These are phyloP conservation scores for Xestia rhomboidea DNA, from an alignment of 2,888 invertebrate species.

Conservation along the genomic window DNA sequence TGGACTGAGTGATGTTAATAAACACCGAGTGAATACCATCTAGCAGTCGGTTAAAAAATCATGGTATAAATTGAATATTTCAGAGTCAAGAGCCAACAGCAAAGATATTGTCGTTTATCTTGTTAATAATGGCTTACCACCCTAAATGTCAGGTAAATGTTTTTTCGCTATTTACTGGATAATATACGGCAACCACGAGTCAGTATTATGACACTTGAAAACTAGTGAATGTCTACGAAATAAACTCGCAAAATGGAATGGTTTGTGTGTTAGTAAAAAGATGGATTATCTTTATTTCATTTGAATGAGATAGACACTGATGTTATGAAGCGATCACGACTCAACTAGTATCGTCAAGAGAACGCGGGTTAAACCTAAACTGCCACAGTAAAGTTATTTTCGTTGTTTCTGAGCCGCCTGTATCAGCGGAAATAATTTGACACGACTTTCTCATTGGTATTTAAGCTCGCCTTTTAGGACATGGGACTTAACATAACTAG, in stretches of 20 bases:
- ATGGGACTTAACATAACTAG: too few species aligned
- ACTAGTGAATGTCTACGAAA: too few species aligned
- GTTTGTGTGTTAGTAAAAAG: not conserved
- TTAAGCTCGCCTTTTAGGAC: too few species aligned
- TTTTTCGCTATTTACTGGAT: not conserved
- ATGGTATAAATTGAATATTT: conserved; percentile 42
- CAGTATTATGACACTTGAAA: too few species aligned
- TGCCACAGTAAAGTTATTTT: conserved; percentile 48
- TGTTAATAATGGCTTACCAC: conserved; percentile 86
- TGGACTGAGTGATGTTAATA: too few species aligned
- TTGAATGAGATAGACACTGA: conserved; percentile 56
- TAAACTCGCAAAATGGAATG: too few species aligned
- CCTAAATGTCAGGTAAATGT: conserved; percentile 43
- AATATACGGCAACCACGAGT: too few species aligned
- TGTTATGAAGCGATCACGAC: conserved; percentile 52
- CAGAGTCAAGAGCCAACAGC: conserved; percentile 87
- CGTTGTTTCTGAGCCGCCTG: too few species aligned
- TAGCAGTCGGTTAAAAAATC: too few species aligned
- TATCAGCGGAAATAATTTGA: not conserved
- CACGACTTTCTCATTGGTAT: not conserved
- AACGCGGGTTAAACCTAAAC: conserved; percentile 76
- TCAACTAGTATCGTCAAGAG: conserved; percentile 73
- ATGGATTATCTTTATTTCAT: too few species aligned
- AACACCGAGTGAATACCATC: too few species aligned
- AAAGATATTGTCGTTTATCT: conserved; percentile 79